Evolutionary conservation across 2,113 vertebrate species (phyloP), one percentile per base, ranked within the genome.

Genomic region (Hippocampus abdominalis): DNA sequence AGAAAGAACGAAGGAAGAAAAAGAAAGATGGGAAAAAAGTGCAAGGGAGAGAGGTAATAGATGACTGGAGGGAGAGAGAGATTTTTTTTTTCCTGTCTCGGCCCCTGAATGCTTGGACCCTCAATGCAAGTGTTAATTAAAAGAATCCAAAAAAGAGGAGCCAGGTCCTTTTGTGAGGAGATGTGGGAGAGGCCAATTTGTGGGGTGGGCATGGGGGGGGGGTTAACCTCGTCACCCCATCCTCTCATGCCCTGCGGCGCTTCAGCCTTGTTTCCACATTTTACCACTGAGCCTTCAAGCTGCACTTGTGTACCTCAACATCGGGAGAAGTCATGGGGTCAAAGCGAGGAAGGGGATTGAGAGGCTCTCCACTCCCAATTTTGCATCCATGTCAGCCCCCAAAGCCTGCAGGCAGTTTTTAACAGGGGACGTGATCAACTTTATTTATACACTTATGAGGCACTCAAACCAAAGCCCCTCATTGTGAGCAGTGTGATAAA

Each of bases 81-180:
- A 88, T 86, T 88, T 80, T 81, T 88, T 80, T 81, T 91, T 87
- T 86, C 90, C 83, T 87, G 85, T 88, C 82, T 89, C 67, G 42
- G 86, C 86, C 73, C 70, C 75, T 86, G 86, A 83, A 81, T 88
- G 86, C 86, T 78, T 75, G 74, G 75, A 80, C 75, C 84, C 81
- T 92, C 89, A 92, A 92, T 91, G 92, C 91, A 90, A 92, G 91
- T 92, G 91, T 92, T 93, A 92, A 93, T 93, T 92, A 93, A 92
- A 92, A 91, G 90, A 91, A 91, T 92, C 91, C 90, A 91, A 91
- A 92, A 89, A 91, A 91, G 89, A 91, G 81, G 90, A 89, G 86
- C 88, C 83, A 79, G 85, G 80, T 88, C 85, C 83, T 91, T 92
- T 92, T 93, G 90, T 93, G 87, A 77, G 75, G 84, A 81, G 78